Evolutionary conservation across 2,888 invertebrate genomes (phyloP).

Genomic region (Andrena chrysosceles): DNA sequence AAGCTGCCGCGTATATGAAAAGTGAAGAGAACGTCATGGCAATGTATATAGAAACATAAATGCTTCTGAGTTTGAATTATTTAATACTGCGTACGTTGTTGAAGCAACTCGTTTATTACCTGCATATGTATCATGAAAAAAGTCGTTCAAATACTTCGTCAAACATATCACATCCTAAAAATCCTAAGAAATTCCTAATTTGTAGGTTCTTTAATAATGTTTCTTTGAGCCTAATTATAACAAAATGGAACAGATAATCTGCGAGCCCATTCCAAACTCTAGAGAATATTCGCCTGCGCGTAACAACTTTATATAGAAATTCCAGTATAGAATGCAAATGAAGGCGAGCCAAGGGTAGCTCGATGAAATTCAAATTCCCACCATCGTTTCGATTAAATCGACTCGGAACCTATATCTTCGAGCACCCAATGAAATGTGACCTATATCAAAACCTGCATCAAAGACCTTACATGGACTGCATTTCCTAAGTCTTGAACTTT

Average conservation of each 20-base stretch:
- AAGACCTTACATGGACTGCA: background rate
- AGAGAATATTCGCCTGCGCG: constrained; percentile 1
- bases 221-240: background rate
- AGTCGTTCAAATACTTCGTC: too few species aligned
- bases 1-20: too few species aligned
- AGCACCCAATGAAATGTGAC: background rate
- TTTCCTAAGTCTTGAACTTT: background rate
- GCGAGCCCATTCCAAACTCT: constrained; percentile 5
- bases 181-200: too few species aligned
- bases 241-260: constrained; percentile 12
- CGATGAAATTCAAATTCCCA: constrained; percentile 15
- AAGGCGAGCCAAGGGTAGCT: background rate
- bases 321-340: constrained; percentile 17
- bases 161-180: too few species aligned
- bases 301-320: constrained; percentile 14
- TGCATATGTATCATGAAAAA: too few species aligned
- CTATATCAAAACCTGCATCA: background rate
- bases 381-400: constrained; percentile 13
- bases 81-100: too few species aligned
- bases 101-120: too few species aligned
- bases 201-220: too few species aligned
- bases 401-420: background rate
- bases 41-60: too few species aligned
- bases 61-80: too few species aligned
- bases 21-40: too few species aligned